phyloP scores from a whole-genome alignment of 1,140 invertebrate genomes.

The Pseudomyrmex gracilis region DNA sequence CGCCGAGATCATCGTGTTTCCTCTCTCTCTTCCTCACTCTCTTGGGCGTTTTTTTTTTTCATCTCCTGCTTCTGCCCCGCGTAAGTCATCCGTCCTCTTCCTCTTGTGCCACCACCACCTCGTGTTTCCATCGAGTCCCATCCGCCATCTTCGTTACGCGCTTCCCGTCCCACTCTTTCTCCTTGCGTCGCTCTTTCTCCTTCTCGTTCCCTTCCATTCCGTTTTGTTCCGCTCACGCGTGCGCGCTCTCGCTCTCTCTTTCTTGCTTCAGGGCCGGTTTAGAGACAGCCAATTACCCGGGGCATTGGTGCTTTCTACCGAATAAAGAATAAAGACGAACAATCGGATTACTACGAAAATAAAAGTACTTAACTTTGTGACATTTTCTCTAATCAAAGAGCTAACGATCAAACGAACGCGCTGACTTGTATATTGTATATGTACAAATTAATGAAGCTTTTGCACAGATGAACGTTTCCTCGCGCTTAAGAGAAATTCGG shows the following conservation, averaged over 20 bases:
- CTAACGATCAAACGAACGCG: slow-evolving; percentile 70
- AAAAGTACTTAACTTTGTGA: slow-evolving; percentile 69
- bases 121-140: slow-evolving; percentile 44
- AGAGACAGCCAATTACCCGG: slow-evolving; percentile 71
- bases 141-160: slow-evolving; percentile 68
- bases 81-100: slow-evolving; percentile 54
- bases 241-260: slow-evolving; percentile 50
- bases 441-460: slow-evolving; percentile 22
- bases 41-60: slow-evolving; percentile 28
- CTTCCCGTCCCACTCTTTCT: slow-evolving; percentile 55
- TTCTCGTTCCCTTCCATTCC: slow-evolving; percentile 10
- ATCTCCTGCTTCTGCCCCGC: slow-evolving; percentile 38
- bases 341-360: slow-evolving; percentile 75
- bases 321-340: slow-evolving; percentile 71
- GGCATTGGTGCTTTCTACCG: slow-evolving; percentile 72
- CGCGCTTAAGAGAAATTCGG: slow-evolving; percentile 16
- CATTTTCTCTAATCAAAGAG: slow-evolving; percentile 71
- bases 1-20: slow-evolving; percentile 26
- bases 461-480: slow-evolving; percentile 9
- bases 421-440: slow-evolving; percentile 1
- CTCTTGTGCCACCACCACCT: slow-evolving; percentile 48
- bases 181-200: slow-evolving; percentile 57
- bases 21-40: slow-evolving; percentile 23
- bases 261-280: slow-evolving; percentile 69
- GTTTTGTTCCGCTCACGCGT: not conserved